Evolutionary conservation across 2,888 invertebrate species (phyloP).

Genomic region (Tenthredo mesomela): DNA sequence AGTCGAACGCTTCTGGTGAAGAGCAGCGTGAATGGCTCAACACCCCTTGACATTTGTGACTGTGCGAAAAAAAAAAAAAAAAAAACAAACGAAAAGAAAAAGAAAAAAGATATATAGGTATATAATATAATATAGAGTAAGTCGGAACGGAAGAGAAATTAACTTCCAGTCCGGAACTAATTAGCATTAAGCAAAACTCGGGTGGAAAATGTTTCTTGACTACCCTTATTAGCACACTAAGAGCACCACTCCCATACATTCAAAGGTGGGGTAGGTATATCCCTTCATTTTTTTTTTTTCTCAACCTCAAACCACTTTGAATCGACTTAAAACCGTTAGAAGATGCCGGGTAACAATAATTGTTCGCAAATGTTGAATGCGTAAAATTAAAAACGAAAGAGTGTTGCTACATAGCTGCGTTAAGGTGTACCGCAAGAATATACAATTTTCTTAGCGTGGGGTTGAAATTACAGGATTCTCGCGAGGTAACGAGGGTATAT

Average conservation of each 20-base stretch:
- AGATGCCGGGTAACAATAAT: slow-evolving; percentile 36
- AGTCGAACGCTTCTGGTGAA: slow-evolving; percentile 26
- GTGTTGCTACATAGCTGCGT: background rate
- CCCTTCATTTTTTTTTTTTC: slow-evolving; percentile 29
- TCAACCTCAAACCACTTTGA: background rate
- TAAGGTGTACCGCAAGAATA: background rate
- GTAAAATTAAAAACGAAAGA: background rate
- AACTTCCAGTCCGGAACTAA: slow-evolving; percentile 53
- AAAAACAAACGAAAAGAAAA: too few species aligned
- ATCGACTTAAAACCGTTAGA: slow-evolving; percentile 34
- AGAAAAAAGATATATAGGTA: background rate
- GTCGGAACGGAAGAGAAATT: slow-evolving; percentile 50
- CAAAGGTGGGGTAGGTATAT: slow-evolving; percentile 39
- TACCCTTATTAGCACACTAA: slow-evolving; percentile 52
- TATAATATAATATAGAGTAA: slow-evolving; percentile 23
- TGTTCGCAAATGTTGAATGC: slow-evolving; percentile 5
- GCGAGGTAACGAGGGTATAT: background rate
- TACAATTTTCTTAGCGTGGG: slow-evolving; percentile 21
- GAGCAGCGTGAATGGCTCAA: slow-evolving; percentile 33
- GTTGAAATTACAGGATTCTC: background rate
- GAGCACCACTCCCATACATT: slow-evolving; percentile 24
- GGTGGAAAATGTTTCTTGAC: slow-evolving; percentile 55
- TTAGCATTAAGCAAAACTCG: slow-evolving; percentile 57
- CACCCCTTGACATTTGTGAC: slow-evolving; percentile 49
- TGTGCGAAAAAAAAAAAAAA: slow-evolving; percentile 25